Percentiles rank a stretch among this genome's conserved stretches.
phyloP scores from a whole-genome alignment of 2,797 vertebrate species.

The Ceyx erithaca region DNA sequence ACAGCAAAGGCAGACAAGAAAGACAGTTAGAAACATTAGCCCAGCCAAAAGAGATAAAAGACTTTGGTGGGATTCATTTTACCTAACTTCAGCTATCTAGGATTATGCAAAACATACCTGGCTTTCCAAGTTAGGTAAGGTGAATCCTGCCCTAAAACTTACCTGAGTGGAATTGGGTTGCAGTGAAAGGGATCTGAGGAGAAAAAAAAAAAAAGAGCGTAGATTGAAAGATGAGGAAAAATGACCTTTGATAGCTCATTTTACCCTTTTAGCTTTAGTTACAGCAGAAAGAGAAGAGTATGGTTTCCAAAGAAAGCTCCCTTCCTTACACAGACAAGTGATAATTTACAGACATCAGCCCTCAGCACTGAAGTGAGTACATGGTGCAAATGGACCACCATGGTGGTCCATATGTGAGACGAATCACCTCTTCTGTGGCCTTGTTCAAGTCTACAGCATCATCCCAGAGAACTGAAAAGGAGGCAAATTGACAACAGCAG shows the following conservation, averaged over 20 bases:
- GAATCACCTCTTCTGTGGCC: background rate
- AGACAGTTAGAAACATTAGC: background rate
- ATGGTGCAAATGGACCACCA: background rate
- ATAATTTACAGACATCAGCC: background rate
- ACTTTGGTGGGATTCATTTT: background rate
- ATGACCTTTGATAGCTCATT: background rate
- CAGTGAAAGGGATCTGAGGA: background rate
- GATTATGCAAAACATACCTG: background rate
- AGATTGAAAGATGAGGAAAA: background rate
- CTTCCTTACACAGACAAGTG: background rate
- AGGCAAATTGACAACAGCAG: background rate
- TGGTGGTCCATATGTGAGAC: background rate
- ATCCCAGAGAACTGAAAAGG: background rate
- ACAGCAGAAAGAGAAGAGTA: conserved; percentile 29
- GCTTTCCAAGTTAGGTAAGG: background rate
- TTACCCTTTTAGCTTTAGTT: background rate
- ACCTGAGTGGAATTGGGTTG: background rate
- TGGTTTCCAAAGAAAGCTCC: background rate
- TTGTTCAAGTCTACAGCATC: background rate
- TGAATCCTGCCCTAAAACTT: conserved; percentile 1
- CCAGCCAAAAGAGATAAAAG: background rate
- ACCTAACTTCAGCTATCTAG: background rate
- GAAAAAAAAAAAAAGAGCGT: background rate
- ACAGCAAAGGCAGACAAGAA: background rate
- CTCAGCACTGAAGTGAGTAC: background rate